Percentiles rank a stretch among this genome's conserved stretches.
These are phyloP conservation scores for Rhopalosiphum maidis DNA, from an alignment of 1,140 invertebrate species.

Conservation along the genomic window DNA sequence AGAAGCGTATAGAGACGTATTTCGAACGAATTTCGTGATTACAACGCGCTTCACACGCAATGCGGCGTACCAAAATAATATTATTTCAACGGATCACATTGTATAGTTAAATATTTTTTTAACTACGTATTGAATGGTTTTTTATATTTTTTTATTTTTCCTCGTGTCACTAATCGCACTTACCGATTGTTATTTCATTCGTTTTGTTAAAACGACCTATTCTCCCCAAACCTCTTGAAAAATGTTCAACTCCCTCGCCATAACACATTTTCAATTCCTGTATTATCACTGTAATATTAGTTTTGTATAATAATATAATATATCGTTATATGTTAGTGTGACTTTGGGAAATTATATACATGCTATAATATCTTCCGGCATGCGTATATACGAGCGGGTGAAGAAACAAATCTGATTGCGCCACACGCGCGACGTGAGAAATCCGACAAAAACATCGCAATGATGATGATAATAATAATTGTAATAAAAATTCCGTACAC, in stretches of 20 bases:
- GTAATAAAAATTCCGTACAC: not conserved
- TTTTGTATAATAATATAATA: not conserved
- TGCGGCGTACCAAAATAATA: not conserved
- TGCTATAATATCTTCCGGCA: not conserved
- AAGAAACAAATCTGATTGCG: not conserved
- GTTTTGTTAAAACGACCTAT: not conserved
- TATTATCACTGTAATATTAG: not conserved
- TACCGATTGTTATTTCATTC: not conserved
- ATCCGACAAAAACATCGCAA: not conserved
- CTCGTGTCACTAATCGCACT: not conserved
- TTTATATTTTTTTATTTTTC: not conserved
- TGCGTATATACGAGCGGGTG: not conserved
- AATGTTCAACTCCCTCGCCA: not conserved
- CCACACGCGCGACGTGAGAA: not conserved
- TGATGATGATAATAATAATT: not conserved
- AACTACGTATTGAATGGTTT: not conserved
- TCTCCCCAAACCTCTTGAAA: not conserved
- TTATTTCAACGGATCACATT: not conserved
- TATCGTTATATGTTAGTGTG: not conserved
- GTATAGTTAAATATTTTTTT: not conserved
- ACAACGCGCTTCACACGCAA: not conserved
- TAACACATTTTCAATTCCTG: not conserved
- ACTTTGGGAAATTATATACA: not conserved
- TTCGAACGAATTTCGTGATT: conserved; percentile 6
- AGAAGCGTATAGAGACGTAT: not conserved